Percentiles rank a stretch among this genome's conserved stretches.
Evolutionary conservation across 2,113 vertebrate genomes (phyloP).

Genomic region (Bubo blakistoni): DNA sequence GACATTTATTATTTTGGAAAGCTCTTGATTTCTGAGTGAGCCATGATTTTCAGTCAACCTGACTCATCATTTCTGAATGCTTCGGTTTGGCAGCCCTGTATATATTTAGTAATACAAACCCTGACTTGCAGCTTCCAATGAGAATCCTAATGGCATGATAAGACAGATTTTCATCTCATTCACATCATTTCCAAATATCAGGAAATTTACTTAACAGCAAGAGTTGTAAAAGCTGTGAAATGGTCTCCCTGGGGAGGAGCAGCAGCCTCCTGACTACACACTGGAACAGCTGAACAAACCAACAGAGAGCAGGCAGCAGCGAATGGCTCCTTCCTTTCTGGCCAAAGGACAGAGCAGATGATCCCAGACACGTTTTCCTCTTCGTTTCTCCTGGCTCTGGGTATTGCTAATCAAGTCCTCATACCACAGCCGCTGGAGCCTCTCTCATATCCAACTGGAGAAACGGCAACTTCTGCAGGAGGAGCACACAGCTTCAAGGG

Average conservation of each 20-base stretch:
- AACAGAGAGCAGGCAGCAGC: background rate
- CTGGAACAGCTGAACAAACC: background rate
- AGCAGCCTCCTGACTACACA: background rate
- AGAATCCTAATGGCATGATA: constrained; percentile 29
- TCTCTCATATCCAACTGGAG: background rate
- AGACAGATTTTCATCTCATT: constrained; percentile 47
- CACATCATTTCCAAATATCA: constrained; percentile 15
- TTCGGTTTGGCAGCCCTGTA: constrained; percentile 22
- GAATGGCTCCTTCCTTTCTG: background rate
- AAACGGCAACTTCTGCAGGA: background rate
- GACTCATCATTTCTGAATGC: constrained; percentile 57
- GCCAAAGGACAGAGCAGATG: background rate
- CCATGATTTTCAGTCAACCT: background rate
- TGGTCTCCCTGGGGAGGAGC: background rate
- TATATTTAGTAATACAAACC: constrained; percentile 48
- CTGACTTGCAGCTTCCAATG: constrained; percentile 47
- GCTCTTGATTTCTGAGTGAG: background rate
- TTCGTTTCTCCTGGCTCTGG: constrained; percentile 1
- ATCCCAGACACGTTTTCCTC: constrained; percentile 5
- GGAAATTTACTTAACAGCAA: background rate
- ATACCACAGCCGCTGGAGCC: background rate
- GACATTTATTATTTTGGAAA: constrained; percentile 19
- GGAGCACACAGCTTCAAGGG: background rate
- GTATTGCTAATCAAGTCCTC: background rate
- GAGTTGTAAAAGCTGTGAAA: constrained; percentile 34